Evolutionary conservation across 2,113 vertebrate species (phyloP).

Genomic region (Morone chrysops): DNA sequence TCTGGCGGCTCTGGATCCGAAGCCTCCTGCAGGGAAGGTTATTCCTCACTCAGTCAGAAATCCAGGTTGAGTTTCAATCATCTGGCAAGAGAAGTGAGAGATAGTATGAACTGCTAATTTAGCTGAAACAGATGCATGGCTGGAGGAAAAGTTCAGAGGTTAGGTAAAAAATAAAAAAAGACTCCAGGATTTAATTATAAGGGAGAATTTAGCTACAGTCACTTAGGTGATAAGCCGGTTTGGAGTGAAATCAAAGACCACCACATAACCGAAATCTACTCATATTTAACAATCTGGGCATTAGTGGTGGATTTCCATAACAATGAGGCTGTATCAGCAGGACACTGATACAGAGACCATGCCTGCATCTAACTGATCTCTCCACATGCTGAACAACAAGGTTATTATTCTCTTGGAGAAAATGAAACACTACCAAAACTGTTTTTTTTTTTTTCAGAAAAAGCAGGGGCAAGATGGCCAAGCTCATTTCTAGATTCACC

Average conservation of each 20-base stretch:
- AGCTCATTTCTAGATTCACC: slow-evolving; percentile 70
- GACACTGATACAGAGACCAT: slow-evolving; percentile 18
- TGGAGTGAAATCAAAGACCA: slow-evolving; percentile 24
- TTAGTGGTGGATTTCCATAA: slow-evolving; percentile 38
- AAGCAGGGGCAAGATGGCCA: slow-evolving; percentile 38
- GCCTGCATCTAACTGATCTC: slow-evolving; percentile 11
- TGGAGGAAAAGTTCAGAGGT: not conserved
- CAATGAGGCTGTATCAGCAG: slow-evolving; percentile 31
- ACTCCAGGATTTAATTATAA: slow-evolving; percentile 13
- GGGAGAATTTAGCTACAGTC: slow-evolving; percentile 10
- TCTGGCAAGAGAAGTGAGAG: slow-evolving; percentile 78
- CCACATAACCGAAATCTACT: slow-evolving; percentile 17
- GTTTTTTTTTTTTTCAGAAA: not conserved
- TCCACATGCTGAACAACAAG: slow-evolving; percentile 16
- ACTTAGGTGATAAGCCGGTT: slow-evolving; percentile 10
- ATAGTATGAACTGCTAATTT: slow-evolving; percentile 53
- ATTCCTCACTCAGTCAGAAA: slow-evolving; percentile 62
- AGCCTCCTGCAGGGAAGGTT: slow-evolving; percentile 64
- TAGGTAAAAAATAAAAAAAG: slow-evolving; percentile 31
- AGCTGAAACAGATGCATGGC: slow-evolving; percentile 14
- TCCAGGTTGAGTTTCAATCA: slow-evolving; percentile 74
- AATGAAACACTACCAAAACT: slow-evolving; percentile 27
- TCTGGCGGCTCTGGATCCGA: slow-evolving; percentile 30
- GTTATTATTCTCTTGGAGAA: slow-evolving; percentile 37
- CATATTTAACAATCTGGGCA: slow-evolving; percentile 22